phyloP scores from a whole-genome alignment of 2,888 invertebrate genomes.

The Terebella lapidaria region DNA sequence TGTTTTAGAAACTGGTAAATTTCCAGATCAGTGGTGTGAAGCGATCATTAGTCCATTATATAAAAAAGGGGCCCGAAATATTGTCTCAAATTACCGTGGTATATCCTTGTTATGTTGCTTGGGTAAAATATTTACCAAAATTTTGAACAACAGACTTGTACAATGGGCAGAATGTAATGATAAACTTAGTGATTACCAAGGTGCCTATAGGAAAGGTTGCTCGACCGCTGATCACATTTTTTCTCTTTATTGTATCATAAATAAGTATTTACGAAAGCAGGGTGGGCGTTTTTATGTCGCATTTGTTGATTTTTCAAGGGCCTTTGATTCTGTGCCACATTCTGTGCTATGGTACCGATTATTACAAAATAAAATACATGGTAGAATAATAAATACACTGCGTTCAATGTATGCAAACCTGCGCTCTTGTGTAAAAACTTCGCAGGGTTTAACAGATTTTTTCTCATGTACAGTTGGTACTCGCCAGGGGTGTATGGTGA shows the following conservation, averaged over 20 bases:
- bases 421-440: background rate
- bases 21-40: too few relatives aligned
- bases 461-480: background rate
- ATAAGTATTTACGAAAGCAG: background rate
- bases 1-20: too few relatives aligned
- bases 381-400: background rate
- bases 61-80: too few relatives aligned
- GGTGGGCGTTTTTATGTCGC: background rate
- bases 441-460: background rate
- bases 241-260: background rate
- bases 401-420: background rate
- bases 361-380: background rate
- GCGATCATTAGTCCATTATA: too few relatives aligned
- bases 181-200: too few relatives aligned
- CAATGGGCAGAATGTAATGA: too few relatives aligned
- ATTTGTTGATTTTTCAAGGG: background rate
- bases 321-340: background rate
- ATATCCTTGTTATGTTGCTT: too few relatives aligned
- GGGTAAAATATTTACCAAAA: too few relatives aligned
- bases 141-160: too few relatives aligned
- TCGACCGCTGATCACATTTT: background rate
- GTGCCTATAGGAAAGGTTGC: too few relatives aligned
- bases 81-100: too few relatives aligned
- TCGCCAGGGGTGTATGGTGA: background rate
- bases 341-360: background rate